Conservation (phyloP, 2,113 vertebrate genomes). For the Tricholaema leucomelas region DNA sequence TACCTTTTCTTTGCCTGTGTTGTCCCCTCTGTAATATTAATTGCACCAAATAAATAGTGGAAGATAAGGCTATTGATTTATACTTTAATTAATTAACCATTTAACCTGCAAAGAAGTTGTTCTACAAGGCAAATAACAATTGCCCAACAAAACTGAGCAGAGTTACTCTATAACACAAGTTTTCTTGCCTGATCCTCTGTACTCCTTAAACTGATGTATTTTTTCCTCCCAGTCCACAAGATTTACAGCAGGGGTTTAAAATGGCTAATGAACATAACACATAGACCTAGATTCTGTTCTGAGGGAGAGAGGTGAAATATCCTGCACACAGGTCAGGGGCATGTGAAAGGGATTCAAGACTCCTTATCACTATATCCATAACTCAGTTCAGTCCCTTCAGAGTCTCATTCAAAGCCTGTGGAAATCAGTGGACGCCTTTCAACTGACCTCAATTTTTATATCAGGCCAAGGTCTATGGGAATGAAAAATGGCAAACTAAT, state of each 20-base stretch:
- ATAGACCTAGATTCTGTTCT: not conserved
- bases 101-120: not conserved
- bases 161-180: not conserved
- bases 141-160: not conserved
- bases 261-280: not conserved
- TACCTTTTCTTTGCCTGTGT: not conserved
- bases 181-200: not conserved
- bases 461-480: not conserved
- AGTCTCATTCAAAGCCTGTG: not conserved
- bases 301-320: not conserved
- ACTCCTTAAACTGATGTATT: not conserved
- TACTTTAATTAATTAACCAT: not conserved
- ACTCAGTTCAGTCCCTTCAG: not conserved
- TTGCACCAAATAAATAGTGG: not conserved
- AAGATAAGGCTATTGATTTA: not conserved
- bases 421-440: not conserved
- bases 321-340: not conserved
- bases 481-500: not conserved
- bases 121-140: not conserved
- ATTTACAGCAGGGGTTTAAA: not conserved
- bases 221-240: not conserved
- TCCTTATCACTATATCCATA: not conserved
- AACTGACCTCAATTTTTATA: constrained; percentile 1
- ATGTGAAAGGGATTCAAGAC: not conserved
- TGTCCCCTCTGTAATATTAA: not conserved